These are phyloP conservation scores for Drosophila yakuba DNA, from an alignment of 1,140 invertebrate species.

Conservation along the genomic window DNA sequence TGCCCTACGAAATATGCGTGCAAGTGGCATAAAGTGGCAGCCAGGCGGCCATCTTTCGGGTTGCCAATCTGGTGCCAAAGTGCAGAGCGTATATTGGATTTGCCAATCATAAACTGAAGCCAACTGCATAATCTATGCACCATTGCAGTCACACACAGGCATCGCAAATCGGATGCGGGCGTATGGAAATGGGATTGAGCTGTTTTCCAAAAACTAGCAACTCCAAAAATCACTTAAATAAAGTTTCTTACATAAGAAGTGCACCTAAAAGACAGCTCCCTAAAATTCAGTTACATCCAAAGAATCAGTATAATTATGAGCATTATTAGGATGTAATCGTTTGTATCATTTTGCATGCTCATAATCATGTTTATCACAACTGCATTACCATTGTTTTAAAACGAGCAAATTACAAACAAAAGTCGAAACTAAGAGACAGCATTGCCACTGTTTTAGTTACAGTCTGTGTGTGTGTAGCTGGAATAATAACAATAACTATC, in stretches of 20 bases:
- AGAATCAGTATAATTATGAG: too few species aligned
- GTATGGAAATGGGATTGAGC: conserved; percentile 38
- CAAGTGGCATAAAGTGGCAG: conserved; percentile 76
- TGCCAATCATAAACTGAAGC: conserved; percentile 82
- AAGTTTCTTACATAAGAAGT: too few species aligned
- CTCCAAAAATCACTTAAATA: background rate
- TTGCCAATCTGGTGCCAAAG: conserved; percentile 76
- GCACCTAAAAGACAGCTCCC: too few species aligned
- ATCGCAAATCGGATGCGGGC: conserved; percentile 7
- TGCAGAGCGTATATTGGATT: conserved; percentile 79
- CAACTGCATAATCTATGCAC: conserved; percentile 81
- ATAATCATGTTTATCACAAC: background rate
- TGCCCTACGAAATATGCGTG: conserved; percentile 69
- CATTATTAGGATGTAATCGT: too few species aligned
- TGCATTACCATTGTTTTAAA: background rate
- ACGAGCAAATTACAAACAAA: background rate
- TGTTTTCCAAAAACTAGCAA: conserved; percentile 15
- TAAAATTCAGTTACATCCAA: too few species aligned
- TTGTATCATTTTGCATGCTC: background rate
- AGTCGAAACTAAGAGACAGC: background rate
- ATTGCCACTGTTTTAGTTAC: conserved; percentile 27
- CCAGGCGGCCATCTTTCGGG: conserved; percentile 39
- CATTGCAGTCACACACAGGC: conserved; percentile 57
- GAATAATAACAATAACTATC: conserved; percentile 78
- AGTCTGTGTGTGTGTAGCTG: conserved; percentile 21